Percentiles rank a stretch among this genome's conserved stretches.
These are phyloP conservation scores for Iguana delicatissima DNA, from an alignment of 2,797 vertebrate species.

Conservation along the genomic window DNA sequence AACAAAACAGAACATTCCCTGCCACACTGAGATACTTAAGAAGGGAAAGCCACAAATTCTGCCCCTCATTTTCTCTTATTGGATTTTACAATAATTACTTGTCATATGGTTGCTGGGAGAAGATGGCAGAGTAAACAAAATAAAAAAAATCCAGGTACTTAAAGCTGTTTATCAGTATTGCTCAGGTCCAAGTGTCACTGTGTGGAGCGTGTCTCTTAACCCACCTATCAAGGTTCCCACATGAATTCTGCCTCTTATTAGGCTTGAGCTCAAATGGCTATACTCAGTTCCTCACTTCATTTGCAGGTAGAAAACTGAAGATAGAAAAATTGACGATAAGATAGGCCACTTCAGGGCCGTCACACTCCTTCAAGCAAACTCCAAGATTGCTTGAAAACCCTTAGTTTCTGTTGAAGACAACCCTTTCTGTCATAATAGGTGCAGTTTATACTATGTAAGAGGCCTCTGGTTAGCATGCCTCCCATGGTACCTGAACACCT, in stretches of 20 bases:
- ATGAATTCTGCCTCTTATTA: neutral
- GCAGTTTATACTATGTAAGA: no score
- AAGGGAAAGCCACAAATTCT: neutral
- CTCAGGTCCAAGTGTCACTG: neutral
- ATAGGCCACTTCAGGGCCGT: neutral
- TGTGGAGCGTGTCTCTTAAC: neutral
- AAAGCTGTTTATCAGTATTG: neutral
- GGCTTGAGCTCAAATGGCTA: neutral
- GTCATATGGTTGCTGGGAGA: neutral
- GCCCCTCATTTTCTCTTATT: no score
- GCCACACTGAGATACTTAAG: neutral
- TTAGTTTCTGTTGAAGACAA: neutral
- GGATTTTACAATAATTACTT: neutral
- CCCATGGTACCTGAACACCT: no score
- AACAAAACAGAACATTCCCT: no score
- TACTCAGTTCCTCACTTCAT: neutral
- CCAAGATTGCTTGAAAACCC: neutral
- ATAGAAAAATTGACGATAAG: neutral
- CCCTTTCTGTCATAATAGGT: neutral
- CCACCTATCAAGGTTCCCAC: neutral
- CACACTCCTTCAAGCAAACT: neutral
- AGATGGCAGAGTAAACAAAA: neutral
- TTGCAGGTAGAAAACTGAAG: neutral
- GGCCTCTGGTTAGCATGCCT: no score
- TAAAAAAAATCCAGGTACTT: neutral